These are phyloP conservation scores for Microcebus griseorufus DNA, from an alignment of 2,113 vertebrate genomes.

Conservation along the genomic window DNA sequence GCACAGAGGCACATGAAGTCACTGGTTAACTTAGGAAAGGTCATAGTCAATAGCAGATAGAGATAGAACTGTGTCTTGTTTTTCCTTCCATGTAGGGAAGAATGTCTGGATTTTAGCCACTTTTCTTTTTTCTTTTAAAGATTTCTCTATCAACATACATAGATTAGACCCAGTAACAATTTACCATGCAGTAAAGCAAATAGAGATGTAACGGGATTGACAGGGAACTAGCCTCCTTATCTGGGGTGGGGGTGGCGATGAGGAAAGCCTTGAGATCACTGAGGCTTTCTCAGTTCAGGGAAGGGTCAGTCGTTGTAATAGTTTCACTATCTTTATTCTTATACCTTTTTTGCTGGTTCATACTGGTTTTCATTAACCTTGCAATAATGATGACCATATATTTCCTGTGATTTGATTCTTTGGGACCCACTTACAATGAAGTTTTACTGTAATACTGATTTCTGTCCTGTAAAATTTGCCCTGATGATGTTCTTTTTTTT, in stretches of 20 bases:
- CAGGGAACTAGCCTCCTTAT: not conserved
- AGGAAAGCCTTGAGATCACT: not conserved
- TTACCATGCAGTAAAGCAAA: not conserved
- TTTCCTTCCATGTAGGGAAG: not conserved
- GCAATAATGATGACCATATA: rapidly evolving
- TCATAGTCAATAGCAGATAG: not conserved
- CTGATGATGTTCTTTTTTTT: no score
- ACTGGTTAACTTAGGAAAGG: slow-evolving; percentile 19
- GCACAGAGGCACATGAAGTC: not conserved
- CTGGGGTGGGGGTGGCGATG: rapidly evolving
- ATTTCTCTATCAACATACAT: not conserved
- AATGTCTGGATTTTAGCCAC: not conserved
- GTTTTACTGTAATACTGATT: not conserved
- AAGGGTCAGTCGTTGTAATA: not conserved
- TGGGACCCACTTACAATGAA: not conserved
- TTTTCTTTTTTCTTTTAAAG: not conserved
- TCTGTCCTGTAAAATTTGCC: not conserved
- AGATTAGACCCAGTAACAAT: not conserved
- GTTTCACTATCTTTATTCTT: not conserved
- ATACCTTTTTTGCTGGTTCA: not conserved
- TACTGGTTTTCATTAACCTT: not conserved
- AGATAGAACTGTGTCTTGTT: not conserved
- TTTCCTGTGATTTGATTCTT: not conserved
- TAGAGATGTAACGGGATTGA: not conserved
- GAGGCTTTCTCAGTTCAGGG: not conserved